phyloP scores from a whole-genome alignment of 2,797 vertebrate species.

The Apodemus agrarius region DNA sequence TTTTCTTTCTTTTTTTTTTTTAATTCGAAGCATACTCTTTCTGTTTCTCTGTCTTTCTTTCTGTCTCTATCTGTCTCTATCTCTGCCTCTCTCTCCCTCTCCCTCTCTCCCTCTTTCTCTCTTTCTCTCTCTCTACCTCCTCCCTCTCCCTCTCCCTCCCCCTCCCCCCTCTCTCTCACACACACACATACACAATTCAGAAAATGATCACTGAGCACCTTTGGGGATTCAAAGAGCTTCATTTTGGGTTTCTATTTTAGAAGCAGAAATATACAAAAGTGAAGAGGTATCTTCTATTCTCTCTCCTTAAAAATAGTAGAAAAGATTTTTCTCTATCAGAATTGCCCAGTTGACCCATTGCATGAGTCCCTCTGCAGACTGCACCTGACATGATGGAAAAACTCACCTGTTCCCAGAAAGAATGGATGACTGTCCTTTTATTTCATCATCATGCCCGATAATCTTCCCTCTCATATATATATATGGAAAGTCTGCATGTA shows the following conservation, averaged over 20 bases:
- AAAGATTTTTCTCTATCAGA: not conserved
- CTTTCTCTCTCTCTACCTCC: not conserved
- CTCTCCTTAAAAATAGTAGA: not conserved
- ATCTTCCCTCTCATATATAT: too few relatives aligned
- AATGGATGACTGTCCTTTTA: not conserved
- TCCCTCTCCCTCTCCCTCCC: too few relatives aligned
- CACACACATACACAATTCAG: not conserved
- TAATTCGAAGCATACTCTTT: not conserved
- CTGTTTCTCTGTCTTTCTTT: not conserved
- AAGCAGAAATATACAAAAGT: not conserved
- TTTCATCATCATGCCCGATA: rapidly evolving
- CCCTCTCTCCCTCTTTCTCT: not conserved
- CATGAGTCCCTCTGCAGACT: rapidly evolving
- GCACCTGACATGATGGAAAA: not conserved
- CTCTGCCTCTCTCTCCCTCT: not conserved
- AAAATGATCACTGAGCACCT: not conserved
- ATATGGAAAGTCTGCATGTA: not conserved
- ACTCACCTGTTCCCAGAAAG: not conserved
- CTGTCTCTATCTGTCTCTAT: not conserved
- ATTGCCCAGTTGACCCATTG: not conserved
- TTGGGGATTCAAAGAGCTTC: not conserved
- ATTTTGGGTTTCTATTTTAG: not conserved
- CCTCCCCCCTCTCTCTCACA: not conserved
- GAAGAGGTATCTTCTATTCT: not conserved
- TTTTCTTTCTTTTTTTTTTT: not conserved